Evolutionary conservation across 2,888 invertebrate species (phyloP), one percentile per base, ranked within the genome.

Genomic region (Cloeon dipterum): DNA sequence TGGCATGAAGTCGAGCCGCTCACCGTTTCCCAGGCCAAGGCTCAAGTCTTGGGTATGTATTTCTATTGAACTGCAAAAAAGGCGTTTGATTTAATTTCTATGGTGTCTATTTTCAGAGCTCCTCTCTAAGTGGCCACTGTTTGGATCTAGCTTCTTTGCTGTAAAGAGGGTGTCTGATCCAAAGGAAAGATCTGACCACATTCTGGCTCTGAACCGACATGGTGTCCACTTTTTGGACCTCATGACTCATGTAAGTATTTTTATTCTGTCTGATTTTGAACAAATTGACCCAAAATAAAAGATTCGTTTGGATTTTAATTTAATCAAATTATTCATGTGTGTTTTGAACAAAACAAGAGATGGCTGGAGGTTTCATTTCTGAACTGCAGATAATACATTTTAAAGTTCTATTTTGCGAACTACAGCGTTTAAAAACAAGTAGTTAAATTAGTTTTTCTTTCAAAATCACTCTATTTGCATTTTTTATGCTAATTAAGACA

Each of bases 81-180:
- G 19, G 2, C 11, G 19, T 18, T 13, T 5, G 8, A 32, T 11
- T 11, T 37, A 35, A 34, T 11, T 26, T 8, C 34, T 19, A 32
- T 32, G 32, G 33, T 26, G 39, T 38, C 40, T 18, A 32, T 33
- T 54, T 63, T 35, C 62, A 73, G 83, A 89, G 65, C 82, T 91
- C 36, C 59, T 96, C 20, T 85, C 88, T 44, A 74, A 79, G 49
- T 96, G 94, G 94, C 79, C 86, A 33, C 63, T 96, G 39, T 96
- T 96, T 62, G 96, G 96, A 13, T 91, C 93, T 43, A 91, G 91
- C 46, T 94, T 96, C 72, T 98, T 94, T 63, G 85, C 88, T 13
- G 86, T 94, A 37, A 88, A 83, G 49, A 68, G 83, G 48, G 77
- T 82, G 23, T 74, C 73, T 37, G 79, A 75, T 45, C 59, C 59